These are phyloP conservation scores for Amblyteles armatorius DNA, from an alignment of 2,888 invertebrate species.

Conservation along the genomic window DNA sequence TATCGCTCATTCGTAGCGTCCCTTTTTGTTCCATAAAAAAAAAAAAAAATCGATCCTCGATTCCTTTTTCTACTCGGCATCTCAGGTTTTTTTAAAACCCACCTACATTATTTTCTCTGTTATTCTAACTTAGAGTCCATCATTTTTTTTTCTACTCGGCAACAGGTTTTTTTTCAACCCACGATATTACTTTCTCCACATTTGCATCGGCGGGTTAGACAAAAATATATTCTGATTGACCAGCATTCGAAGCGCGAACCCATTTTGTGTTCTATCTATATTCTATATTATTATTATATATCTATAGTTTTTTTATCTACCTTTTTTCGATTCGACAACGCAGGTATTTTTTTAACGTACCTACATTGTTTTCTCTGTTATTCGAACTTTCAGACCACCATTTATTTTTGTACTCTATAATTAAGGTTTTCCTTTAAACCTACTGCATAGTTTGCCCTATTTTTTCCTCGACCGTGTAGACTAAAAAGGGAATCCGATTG, in stretches of 20 bases:
- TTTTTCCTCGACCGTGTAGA: background rate
- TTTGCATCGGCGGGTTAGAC: background rate
- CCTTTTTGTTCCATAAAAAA: background rate
- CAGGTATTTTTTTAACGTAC: no score
- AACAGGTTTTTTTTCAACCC: no score
- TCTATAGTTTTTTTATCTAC: no score
- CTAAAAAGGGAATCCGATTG: background rate
- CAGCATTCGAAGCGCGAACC: no score
- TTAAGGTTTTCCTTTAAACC: background rate
- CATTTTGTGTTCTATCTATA: no score
- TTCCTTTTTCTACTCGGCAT: no score
- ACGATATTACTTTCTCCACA: background rate
- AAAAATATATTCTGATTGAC: background rate
- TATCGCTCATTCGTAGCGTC: conserved; percentile 11
- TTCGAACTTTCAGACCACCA: background rate
- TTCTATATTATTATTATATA: no score
- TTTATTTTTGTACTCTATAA: background rate
- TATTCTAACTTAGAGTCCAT: background rate
- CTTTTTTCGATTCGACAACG: no score
- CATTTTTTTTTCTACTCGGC: background rate
- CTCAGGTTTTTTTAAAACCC: no score
- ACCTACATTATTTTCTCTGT: background rate
- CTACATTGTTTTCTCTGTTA: background rate
- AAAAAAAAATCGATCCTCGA: no score
- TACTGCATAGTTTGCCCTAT: background rate